phyloP scores from a whole-genome alignment of 2,888 invertebrate species.

The Elysia crispata region DNA sequence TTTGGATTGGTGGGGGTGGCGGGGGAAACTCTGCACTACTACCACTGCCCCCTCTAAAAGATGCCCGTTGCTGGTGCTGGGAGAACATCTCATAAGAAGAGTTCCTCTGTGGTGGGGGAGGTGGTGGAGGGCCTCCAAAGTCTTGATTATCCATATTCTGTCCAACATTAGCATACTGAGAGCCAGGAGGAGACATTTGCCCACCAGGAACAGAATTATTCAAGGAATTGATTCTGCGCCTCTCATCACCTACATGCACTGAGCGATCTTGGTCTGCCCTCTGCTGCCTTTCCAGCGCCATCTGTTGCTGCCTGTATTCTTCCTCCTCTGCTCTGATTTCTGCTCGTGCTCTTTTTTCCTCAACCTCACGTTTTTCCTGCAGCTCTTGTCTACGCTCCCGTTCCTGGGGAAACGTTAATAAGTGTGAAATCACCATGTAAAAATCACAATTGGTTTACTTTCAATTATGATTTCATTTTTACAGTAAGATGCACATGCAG shows the following conservation, averaged over 20 bases:
- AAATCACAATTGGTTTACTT: no score
- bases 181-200: background rate
- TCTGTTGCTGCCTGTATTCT: slow-evolving; percentile 63
- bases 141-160: slow-evolving; percentile 14
- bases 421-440: no score
- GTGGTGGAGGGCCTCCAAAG: slow-evolving; percentile 43
- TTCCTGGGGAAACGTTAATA: slow-evolving; percentile 61
- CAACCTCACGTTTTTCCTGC: slow-evolving; percentile 78
- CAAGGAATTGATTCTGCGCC: slow-evolving; percentile 61
- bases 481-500: no score
- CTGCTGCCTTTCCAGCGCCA: slow-evolving; percentile 60
- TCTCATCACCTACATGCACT: slow-evolving; percentile 64
- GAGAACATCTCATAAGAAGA: slow-evolving; percentile 83
- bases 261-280: slow-evolving; percentile 64
- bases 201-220: slow-evolving; percentile 25
- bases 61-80: slow-evolving; percentile 44
- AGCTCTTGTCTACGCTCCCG: slow-evolving; percentile 72
- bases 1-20: background rate
- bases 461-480: no score
- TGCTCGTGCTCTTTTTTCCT: slow-evolving; percentile 77
- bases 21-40: slow-evolving; percentile 38
- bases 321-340: slow-evolving; percentile 78
- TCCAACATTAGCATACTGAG: slow-evolving; percentile 38
- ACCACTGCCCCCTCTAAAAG: slow-evolving; percentile 31
- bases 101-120: slow-evolving; percentile 89